A percentile compares a stretch with the other conserved stretches of the same genome.
phyloP scores from a whole-genome alignment of 2,797 vertebrate species.

The Anabas testudineus region DNA sequence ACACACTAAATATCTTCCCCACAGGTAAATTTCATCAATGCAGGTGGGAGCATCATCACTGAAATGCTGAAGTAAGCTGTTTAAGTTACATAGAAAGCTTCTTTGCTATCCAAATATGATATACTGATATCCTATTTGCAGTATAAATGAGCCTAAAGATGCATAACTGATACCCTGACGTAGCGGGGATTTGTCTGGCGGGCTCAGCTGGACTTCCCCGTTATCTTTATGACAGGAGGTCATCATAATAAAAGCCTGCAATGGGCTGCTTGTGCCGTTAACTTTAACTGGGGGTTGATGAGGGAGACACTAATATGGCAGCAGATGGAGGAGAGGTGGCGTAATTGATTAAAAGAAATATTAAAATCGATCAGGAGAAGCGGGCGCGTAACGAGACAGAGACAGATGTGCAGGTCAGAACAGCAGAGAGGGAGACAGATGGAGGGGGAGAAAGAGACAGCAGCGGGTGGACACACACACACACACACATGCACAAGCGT shows the following conservation, averaged over 20 bases:
- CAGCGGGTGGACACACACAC: constrained; percentile 27
- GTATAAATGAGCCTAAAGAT: constrained; percentile 26
- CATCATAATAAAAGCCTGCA: constrained; percentile 66
- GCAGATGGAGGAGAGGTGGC: constrained; percentile 70
- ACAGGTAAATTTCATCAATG: constrained; percentile 10
- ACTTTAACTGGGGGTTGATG: constrained; percentile 71
- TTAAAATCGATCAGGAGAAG: constrained; percentile 79
- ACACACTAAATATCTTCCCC: constrained; percentile 4
- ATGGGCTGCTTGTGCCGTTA: constrained; percentile 66
- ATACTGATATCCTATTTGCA: not conserved
- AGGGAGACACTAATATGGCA: constrained; percentile 78
- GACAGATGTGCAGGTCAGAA: constrained; percentile 34
- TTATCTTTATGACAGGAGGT: constrained; percentile 67
- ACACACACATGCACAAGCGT: constrained; percentile 19
- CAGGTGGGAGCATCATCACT: constrained; percentile 6
- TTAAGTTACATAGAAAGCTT: too few species aligned
- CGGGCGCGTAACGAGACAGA: constrained; percentile 58
- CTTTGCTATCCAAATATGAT: not conserved
- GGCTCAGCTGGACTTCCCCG: constrained; percentile 44
- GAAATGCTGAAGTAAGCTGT: not conserved
- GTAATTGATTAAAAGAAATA: constrained; percentile 80
- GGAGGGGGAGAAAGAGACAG: constrained; percentile 33
- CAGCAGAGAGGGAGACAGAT: constrained; percentile 39
- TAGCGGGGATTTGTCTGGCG: constrained; percentile 16
- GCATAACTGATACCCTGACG: constrained; percentile 12